Evolutionary conservation across 2,113 vertebrate species (phyloP).

Genomic region (Leucoraja erinaceus): DNA sequence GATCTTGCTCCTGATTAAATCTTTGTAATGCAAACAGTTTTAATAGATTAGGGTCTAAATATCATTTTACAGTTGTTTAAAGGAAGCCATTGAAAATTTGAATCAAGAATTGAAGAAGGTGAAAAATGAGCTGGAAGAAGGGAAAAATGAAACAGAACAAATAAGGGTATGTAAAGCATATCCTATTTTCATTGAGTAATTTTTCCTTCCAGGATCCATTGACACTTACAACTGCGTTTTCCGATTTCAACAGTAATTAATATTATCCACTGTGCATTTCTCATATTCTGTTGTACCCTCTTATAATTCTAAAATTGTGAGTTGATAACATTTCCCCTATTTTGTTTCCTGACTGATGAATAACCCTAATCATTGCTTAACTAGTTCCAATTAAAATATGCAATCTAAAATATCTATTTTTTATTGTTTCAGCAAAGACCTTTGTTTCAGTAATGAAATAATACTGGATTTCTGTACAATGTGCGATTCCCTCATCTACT

Average conservation of each 20-base stretch:
- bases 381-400: background rate
- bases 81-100: slow-evolving; percentile 52
- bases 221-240: background rate
- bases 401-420: background rate
- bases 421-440: slow-evolving; percentile 38
- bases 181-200: background rate
- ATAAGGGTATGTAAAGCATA: slow-evolving; percentile 47
- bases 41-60: background rate
- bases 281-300: background rate
- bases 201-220: no score
- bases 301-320: background rate
- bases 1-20: background rate
- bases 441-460: background rate
- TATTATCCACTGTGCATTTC: background rate
- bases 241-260: background rate
- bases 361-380: background rate
- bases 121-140: slow-evolving; percentile 47
- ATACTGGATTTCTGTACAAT: background rate
- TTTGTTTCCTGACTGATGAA: background rate
- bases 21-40: background rate
- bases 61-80: slow-evolving; percentile 48
- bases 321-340: background rate
- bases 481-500: background rate
- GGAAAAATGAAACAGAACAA: slow-evolving; percentile 47
- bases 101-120: slow-evolving; percentile 52